phyloP scores from a whole-genome alignment of 2,113 vertebrate genomes.

The Ageneiosus marmoratus region DNA sequence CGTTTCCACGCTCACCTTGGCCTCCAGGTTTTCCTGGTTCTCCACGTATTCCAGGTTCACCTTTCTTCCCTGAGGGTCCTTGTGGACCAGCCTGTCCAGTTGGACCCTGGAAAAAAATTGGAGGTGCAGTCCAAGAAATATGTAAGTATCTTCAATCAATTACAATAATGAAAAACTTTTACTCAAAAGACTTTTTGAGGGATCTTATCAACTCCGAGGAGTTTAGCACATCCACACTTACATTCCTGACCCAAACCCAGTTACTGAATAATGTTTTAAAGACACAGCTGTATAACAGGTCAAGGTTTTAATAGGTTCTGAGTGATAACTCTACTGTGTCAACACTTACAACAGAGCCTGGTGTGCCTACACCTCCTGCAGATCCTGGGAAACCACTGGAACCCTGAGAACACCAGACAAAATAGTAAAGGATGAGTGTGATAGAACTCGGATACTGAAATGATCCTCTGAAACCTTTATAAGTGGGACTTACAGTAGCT shows the following conservation, averaged over 20 bases:
- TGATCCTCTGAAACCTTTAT: not conserved
- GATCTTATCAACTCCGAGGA: not conserved
- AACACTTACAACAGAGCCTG: slow-evolving; percentile 85
- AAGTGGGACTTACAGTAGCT: slow-evolving; percentile 80
- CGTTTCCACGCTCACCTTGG: slow-evolving; percentile 83
- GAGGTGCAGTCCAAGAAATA: not conserved
- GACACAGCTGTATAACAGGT: not conserved
- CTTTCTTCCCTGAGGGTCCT: slow-evolving; percentile 88
- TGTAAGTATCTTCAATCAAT: not conserved
- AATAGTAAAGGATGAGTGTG: not conserved
- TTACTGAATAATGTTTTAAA: not conserved
- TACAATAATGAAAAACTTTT: not conserved
- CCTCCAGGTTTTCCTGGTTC: slow-evolving; percentile 84
- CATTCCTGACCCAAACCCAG: not conserved
- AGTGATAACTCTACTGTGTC: not conserved
- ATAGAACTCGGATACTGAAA: not conserved
- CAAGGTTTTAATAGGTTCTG: not conserved
- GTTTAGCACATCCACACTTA: not conserved
- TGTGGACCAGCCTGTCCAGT: slow-evolving; percentile 85
- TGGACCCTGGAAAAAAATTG: slow-evolving; percentile 76
- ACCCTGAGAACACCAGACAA: slow-evolving; percentile 68
- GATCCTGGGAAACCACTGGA: slow-evolving; percentile 94
- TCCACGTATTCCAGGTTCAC: slow-evolving; percentile 84
- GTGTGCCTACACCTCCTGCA: slow-evolving; percentile 88
- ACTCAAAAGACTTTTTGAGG: not conserved